Evolutionary conservation across 92 coral and sea anemone genomes (phyloP).

Genomic region (Montipora capitata): DNA sequence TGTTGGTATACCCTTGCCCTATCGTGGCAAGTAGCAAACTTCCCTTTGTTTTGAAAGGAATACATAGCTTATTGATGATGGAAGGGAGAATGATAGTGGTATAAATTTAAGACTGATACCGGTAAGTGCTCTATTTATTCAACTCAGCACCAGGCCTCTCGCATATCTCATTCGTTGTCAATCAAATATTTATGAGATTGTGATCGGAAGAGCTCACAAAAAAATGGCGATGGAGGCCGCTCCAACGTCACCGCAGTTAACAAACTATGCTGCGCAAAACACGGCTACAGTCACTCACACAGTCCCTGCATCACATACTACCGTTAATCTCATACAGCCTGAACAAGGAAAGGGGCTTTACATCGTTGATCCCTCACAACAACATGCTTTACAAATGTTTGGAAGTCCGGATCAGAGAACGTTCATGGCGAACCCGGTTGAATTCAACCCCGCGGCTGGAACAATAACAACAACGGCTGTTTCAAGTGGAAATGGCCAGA

Average conservation of each 20-base stretch:
- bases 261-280: constrained; percentile 93
- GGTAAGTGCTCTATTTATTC: too few relatives aligned
- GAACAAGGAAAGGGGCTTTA: constrained; percentile 98
- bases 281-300: constrained; percentile 94
- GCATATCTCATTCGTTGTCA: constrained; percentile 35
- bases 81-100: too few relatives aligned
- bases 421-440: constrained; percentile 96
- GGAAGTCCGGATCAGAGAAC: constrained; percentile 96
- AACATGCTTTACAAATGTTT: constrained; percentile 97
- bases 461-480: constrained; percentile 94
- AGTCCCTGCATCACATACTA: constrained; percentile 93
- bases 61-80: too few relatives aligned
- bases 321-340: constrained; percentile 95
- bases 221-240: constrained; percentile 99
- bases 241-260: constrained; percentile 96
- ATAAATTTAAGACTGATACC: too few relatives aligned
- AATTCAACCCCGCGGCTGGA: constrained; percentile 93
- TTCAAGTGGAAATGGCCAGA: constrained; percentile 96
- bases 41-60: too few relatives aligned
- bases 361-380: constrained; percentile 99
- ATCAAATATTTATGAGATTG: constrained; percentile 90
- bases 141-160: constrained; percentile 41
- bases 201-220: constrained; percentile 54
- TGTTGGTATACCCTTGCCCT: too few relatives aligned
- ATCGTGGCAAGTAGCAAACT: too few relatives aligned